These are phyloP conservation scores for Drosophila leonis DNA, from an alignment of 2,888 invertebrate genomes.

Conservation along the genomic window DNA sequence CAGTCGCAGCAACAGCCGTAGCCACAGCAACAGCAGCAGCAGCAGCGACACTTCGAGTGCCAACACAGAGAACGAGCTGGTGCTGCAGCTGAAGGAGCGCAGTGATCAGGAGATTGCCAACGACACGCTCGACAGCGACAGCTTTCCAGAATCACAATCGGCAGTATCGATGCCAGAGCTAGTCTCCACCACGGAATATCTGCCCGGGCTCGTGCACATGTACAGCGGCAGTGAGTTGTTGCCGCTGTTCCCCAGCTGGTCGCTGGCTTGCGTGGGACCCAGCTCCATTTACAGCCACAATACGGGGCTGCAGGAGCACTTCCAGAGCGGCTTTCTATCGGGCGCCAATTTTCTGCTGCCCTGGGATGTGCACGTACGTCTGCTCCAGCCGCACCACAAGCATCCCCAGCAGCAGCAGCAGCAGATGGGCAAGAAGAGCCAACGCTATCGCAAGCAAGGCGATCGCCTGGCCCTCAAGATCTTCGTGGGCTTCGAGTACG, in stretches of 20 bases:
- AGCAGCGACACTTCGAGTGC: slow-evolving; percentile 50
- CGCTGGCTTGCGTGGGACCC: slow-evolving; percentile 94
- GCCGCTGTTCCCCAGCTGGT: slow-evolving; percentile 96
- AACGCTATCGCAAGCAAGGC: slow-evolving; percentile 84
- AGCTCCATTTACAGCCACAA: slow-evolving; percentile 96
- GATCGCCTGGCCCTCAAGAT: slow-evolving; percentile 91
- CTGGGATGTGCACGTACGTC: slow-evolving; percentile 93
- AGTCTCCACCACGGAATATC: slow-evolving; percentile 94
- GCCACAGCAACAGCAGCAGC: slow-evolving; percentile 38
- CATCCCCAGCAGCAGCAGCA: slow-evolving; percentile 61
- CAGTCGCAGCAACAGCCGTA: slow-evolving; percentile 31
- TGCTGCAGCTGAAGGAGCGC: slow-evolving; percentile 77
- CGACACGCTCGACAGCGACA: slow-evolving; percentile 3
- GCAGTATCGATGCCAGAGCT: slow-evolving; percentile 87
- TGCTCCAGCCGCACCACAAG: slow-evolving; percentile 76
- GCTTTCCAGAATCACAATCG: slow-evolving; percentile 20
- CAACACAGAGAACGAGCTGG: slow-evolving; percentile 76
- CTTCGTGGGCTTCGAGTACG: slow-evolving; percentile 98
- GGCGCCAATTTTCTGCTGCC: slow-evolving; percentile 96
- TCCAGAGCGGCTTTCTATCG: slow-evolving; percentile 95
- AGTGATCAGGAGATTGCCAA: neutral
- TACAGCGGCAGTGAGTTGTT: slow-evolving; percentile 91
- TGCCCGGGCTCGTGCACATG: slow-evolving; percentile 95
- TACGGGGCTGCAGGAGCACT: slow-evolving; percentile 92
- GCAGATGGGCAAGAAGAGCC: slow-evolving; percentile 72